These are phyloP conservation scores for Clivina fossor DNA, from an alignment of 2,888 invertebrate genomes.

Conservation along the genomic window DNA sequence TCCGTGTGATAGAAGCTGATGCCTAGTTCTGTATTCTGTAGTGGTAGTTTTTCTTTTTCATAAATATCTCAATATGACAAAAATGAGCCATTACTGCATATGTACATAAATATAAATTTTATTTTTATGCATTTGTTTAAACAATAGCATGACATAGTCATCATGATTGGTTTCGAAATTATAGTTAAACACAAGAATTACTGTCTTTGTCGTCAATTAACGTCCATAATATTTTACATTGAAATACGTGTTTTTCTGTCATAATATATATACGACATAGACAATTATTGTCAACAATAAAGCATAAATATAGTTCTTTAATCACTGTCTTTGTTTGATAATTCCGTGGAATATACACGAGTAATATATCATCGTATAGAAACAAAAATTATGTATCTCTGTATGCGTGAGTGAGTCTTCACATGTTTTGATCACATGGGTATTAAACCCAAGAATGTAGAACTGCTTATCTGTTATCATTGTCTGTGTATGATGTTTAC, in stretches of 20 bases:
- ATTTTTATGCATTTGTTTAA: too few species aligned
- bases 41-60: too few species aligned
- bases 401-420: background rate
- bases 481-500: conserved; percentile 6
- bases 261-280: conserved; percentile 8
- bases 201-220: background rate
- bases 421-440: conserved; percentile 14
- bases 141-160: too few species aligned
- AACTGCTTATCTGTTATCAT: too few species aligned
- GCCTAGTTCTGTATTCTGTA: too few species aligned
- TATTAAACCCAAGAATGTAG: conserved; percentile 13
- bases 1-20: too few species aligned
- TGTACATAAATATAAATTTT: too few species aligned
- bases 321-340: conserved; percentile 28
- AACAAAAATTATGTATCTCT: background rate
- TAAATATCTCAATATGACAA: too few species aligned
- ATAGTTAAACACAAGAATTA: background rate
- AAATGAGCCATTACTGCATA: too few species aligned
- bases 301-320: conserved; percentile 23
- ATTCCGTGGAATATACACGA: too few species aligned
- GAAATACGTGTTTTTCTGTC: conserved; percentile 4
- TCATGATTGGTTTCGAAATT: background rate
- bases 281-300: conserved; percentile 21
- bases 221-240: too few species aligned
- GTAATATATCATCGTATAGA: conserved; percentile 5